Base-by-base conservation (phyloP, 2,888 invertebrate species). In the Ceramica pisi region DNA sequence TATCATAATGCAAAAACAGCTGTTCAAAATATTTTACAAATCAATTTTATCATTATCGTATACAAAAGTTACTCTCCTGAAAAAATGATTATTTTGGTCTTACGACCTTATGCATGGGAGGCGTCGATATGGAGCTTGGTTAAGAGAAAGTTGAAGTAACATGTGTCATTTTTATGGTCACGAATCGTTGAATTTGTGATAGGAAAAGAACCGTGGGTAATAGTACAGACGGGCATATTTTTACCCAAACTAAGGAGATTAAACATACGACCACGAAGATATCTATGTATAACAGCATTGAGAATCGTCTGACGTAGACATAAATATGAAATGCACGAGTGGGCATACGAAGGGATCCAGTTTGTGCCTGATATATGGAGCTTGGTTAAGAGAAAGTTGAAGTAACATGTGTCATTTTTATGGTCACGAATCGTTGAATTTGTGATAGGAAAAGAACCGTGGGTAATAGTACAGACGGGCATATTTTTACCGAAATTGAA, bases 291-390 rank as follows among this genome's bases (percentile, higher is more conserved):
- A 78, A 64, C 71, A 80, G 69, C 69, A 76, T 71, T 69, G 73
- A 68, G 56, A 71, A 81, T 71, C 61, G 70, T 67, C 73, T 74
- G 71, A 83, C 74, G 61, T 71, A 75, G 72, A 77, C 77, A 86
- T 86, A 87, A 86, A 87, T 87, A 78, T 81, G 60, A 64, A 80
- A 82, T 84, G 86, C 87, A 80, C 86, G 86, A 84, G 65, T 75
- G 78, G 67, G 56, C 84, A 79, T 66, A 75, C 70, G 66, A 60
- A 69, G 77, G 73, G 76, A 75, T 86, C 75, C 76, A 84, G 87
- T 84, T 82, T 61, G 65, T 71, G 67, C 59, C 65, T 86, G 80
- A 86, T 86, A 79, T 85, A 84, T 79, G 35, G 70, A 64, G 61
- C 53, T 46, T 72, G 71, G 77, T 80, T 80, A 80, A 78, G 77